phyloP scores from a whole-genome alignment of 2,797 vertebrate species.

The Cuniculus paca region DNA sequence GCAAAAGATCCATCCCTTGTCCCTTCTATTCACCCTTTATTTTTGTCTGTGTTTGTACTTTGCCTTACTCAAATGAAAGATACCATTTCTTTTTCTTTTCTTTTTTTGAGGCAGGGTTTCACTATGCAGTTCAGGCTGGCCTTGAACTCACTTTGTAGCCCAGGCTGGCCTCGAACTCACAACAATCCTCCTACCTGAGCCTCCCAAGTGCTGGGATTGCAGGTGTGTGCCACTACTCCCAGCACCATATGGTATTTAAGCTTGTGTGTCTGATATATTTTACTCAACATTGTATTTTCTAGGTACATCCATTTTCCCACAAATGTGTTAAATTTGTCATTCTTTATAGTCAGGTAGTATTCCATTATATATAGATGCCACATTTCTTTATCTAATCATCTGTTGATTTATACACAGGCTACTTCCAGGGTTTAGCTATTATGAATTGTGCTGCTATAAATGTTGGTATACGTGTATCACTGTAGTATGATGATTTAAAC shows the following conservation, averaged over 20 bases:
- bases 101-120: too few relatives aligned
- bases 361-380: background rate
- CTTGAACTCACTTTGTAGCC: too few relatives aligned
- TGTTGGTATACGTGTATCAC: too few relatives aligned
- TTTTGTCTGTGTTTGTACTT: background rate
- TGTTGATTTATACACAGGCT: background rate
- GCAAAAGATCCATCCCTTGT: background rate
- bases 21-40: background rate
- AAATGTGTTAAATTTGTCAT: background rate
- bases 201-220: too few relatives aligned
- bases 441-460: too few relatives aligned
- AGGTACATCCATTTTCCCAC: background rate
- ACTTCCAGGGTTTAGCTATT: too few relatives aligned
- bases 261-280: background rate
- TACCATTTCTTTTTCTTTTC: background rate
- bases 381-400: background rate
- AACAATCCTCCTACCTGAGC: too few relatives aligned
- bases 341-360: background rate
- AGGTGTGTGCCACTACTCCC: too few relatives aligned
- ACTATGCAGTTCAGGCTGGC: too few relatives aligned
- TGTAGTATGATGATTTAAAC: too few relatives aligned
- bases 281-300: background rate
- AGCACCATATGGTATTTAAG: background rate
- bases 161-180: too few relatives aligned
- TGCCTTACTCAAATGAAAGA: background rate